Conservation (phyloP, 2,113 vertebrate genomes). For the Castor canadensis region DNA sequence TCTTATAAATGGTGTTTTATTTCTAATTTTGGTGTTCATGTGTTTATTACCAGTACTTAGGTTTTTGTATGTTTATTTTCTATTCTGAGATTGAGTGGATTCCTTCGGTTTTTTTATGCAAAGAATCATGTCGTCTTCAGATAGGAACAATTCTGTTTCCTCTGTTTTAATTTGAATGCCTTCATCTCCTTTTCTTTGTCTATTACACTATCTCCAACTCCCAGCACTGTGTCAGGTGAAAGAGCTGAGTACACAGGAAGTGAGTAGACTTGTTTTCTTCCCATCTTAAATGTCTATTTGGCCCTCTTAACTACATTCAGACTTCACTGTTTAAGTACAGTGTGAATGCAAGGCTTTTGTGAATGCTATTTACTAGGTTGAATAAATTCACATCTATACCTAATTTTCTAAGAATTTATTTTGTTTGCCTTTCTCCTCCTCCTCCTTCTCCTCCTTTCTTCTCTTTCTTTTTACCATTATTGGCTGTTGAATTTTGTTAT, state of each 20-base stretch:
- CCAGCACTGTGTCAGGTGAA: too few relatives aligned
- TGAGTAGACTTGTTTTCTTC: too few relatives aligned
- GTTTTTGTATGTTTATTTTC: not conserved
- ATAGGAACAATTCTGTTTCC: not conserved
- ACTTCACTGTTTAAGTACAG: not conserved
- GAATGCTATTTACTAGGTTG: not conserved
- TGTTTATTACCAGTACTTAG: not conserved
- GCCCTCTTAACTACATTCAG: not conserved
- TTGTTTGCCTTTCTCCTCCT: too few relatives aligned
- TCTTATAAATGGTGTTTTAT: not conserved
- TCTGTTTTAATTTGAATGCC: not conserved
- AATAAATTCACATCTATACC: too few relatives aligned
- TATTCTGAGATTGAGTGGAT: not conserved
- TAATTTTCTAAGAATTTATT: too few relatives aligned
- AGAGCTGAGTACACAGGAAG: too few relatives aligned
- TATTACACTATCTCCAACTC: not conserved
- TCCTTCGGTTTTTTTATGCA: not conserved
- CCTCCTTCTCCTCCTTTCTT: too few relatives aligned
- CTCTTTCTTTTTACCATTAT: not conserved
- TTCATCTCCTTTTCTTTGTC: not conserved
- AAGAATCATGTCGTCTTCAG: not conserved
- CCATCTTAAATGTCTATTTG: too few relatives aligned
- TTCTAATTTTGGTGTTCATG: not conserved
- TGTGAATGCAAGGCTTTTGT: not conserved
- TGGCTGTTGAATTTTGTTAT: not conserved